Base-by-base conservation (phyloP, 2,888 invertebrate species). In the Polydrusus pterygomalis region DNA sequence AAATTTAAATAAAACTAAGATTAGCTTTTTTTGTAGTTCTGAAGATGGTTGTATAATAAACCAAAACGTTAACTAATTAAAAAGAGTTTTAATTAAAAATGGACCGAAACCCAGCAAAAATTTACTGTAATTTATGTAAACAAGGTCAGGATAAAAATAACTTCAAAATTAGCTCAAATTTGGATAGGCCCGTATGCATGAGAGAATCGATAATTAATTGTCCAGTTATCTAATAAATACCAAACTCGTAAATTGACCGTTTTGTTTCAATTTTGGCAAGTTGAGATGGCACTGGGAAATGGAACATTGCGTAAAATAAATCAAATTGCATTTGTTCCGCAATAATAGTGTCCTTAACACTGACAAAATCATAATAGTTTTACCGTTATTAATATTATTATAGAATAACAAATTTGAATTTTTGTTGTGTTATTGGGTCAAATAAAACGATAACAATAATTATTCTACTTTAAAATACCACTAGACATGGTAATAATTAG, bases 241-340 rank as follows among this genome's bases (percentile, higher is more conserved):
- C 30, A 54, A 25, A 25, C 25, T 13, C 30, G 20, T n/a, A 54
- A 51, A 20, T 20, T 8, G 9, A 51, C 47, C 47, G 20, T 18
- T 51, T 54, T 54, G 15, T 30, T n/a, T 20, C 8, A 54, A 54
- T 54, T 25, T 25, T 54, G 54, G 11, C 25, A 30, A 11, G n/a
- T 13, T n/a, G 30, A 30, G 54, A 54, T 25, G 54, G 13, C n/a
- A 30, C 54, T 54, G 54, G 25, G 54, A 54, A 54, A 54, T 30
- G n/a, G 54, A 54, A 25, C 54, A 54, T n/a, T 54, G 54, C 30
- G n/a, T 54, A n/a, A 54, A 54, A 54, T 54, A 54, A 54, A n/a
- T 30, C 20, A 54, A 54, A 54, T 54, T 54, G 25, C 10, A 54
- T 54, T 30, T 54, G 54, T 54, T 54, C 54, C 54, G 25, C 30